Evolutionary conservation across 1,140 invertebrate species (phyloP).

Genomic region (Drusus annulatus): DNA sequence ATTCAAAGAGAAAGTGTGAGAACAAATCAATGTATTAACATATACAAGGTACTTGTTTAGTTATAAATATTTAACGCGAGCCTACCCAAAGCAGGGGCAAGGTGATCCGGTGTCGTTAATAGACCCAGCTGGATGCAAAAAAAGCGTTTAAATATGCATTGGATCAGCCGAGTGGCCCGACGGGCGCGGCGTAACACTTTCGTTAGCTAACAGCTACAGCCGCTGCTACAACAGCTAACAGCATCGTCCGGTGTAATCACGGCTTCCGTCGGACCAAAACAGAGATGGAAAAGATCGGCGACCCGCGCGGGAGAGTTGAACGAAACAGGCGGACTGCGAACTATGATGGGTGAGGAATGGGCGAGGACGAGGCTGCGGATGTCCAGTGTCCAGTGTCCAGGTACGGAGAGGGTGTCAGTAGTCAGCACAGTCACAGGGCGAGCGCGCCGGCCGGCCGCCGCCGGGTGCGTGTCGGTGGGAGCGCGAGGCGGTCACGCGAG

Average conservation of each 20-base stretch:
- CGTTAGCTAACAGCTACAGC: slow-evolving; percentile 12
- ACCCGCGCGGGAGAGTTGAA: slow-evolving; percentile 11
- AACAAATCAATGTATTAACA: no score
- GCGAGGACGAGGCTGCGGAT: background rate
- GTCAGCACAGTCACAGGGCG: background rate
- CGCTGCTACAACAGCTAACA: background rate
- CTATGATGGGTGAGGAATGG: background rate
- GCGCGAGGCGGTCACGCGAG: slow-evolving; percentile 37
- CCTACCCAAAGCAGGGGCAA: no score
- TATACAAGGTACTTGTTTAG: no score
- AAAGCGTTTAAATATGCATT: slow-evolving; percentile 2
- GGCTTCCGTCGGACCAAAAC: slow-evolving; percentile 6
- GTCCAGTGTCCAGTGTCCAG: background rate
- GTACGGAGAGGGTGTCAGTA: background rate
- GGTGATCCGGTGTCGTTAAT: slow-evolving; percentile 3
- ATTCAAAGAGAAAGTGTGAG: no score
- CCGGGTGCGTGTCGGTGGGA: slow-evolving; percentile 10
- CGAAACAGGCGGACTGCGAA: background rate
- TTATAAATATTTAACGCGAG: no score
- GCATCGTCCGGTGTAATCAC: slow-evolving; percentile 12
- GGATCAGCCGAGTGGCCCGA: slow-evolving; percentile 1
- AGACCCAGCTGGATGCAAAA: slow-evolving; percentile 22
- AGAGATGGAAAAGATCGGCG: background rate
- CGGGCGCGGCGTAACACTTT: slow-evolving; percentile 23
- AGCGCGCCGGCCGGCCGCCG: background rate